Conservation (phyloP, 1,140 invertebrate species). For the Brachystomella parvula region DNA sequence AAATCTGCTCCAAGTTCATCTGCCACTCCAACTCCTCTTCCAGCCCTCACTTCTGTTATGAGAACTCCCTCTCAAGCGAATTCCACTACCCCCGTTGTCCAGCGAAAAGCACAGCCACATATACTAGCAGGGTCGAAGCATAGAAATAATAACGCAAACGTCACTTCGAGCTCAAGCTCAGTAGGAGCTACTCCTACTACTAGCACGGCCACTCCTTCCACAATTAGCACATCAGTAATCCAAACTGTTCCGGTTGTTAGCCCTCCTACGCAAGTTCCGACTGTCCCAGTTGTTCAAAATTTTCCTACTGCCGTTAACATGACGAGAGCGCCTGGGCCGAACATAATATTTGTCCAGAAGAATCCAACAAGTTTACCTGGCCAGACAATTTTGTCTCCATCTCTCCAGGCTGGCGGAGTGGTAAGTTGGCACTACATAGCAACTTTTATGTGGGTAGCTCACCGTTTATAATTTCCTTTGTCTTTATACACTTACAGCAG, state of each 20-base stretch:
- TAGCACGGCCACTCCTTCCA: neutral
- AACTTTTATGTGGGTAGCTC: neutral
- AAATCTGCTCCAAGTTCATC: neutral
- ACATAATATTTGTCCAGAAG: conserved; percentile 8
- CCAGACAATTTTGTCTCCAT: neutral
- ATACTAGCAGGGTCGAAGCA: neutral
- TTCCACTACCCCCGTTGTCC: neutral
- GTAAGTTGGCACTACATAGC: neutral
- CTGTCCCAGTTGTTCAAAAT: neutral
- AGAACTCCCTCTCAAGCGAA: neutral
- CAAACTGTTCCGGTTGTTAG: neutral
- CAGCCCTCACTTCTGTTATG: neutral
- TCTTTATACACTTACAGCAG: neutral
- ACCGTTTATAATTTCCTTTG: neutral
- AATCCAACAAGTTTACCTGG: neutral
- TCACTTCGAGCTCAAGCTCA: neutral
- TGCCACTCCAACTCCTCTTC: neutral
- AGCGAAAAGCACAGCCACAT: conserved; percentile 6
- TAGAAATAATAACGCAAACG: neutral
- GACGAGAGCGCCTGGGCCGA: neutral
- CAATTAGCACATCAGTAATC: neutral
- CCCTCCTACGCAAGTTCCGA: neutral
- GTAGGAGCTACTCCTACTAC: neutral
- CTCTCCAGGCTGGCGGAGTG: neutral
- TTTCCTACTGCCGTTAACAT: neutral